These are phyloP conservation scores for Diadegma fenestrale DNA, from an alignment of 2,888 invertebrate species.

Conservation along the genomic window DNA sequence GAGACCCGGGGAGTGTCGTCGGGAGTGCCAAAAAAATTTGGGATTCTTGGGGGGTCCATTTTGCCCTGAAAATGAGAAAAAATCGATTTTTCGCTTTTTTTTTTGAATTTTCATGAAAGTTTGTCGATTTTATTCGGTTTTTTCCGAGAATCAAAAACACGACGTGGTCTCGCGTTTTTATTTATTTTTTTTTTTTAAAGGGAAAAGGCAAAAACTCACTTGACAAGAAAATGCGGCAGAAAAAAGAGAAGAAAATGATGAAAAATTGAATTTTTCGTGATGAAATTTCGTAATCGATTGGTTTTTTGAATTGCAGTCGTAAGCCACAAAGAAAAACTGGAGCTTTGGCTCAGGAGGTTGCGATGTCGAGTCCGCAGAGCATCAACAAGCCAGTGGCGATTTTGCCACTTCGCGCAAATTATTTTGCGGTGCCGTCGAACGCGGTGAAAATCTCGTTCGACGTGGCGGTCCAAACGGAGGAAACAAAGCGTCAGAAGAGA, in stretches of 20 bases:
- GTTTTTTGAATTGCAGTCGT: constrained; percentile 40
- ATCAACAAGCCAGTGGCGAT: constrained; percentile 72
- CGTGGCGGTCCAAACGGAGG: constrained; percentile 81
- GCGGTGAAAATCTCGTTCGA: constrained; percentile 74
- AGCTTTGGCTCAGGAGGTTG: not conserved
- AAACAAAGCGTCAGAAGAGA: constrained; percentile 73
- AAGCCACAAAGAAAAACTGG: constrained; percentile 11
- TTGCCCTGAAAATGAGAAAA: no score
- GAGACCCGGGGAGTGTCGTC: not conserved
- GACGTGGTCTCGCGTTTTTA: no score
- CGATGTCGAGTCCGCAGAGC: not conserved
- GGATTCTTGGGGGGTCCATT: no score
- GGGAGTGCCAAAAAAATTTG: no score
- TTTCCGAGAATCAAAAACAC: no score
- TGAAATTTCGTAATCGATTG: not conserved
- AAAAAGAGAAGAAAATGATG: no score
- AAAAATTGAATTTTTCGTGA: no score
- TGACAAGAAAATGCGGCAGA: not conserved
- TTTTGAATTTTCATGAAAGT: no score
- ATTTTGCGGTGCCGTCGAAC: constrained; percentile 1
- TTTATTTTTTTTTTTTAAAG: not conserved
- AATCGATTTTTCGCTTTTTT: no score
- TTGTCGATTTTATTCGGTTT: no score
- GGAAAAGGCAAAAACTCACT: not conserved
- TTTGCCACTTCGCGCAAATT: constrained; percentile 42